Percentiles rank a stretch among this genome's conserved stretches.
phyloP scores from a whole-genome alignment of 2,888 invertebrate species.

The Sepioteuthis lessoniana region DNA sequence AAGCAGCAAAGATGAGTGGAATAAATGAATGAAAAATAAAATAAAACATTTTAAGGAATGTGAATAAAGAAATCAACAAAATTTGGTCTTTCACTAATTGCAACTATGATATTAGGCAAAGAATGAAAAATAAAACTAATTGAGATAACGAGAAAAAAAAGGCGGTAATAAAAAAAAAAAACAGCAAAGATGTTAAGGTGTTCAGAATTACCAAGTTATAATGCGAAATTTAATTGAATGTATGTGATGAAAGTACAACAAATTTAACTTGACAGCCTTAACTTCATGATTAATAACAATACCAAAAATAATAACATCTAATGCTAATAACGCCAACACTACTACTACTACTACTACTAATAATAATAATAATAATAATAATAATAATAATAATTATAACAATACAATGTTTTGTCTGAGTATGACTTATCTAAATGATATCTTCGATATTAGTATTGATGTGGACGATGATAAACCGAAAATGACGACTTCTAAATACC shows the following conservation, averaged over 20 bases:
- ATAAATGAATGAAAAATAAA: background rate
- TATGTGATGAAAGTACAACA: conserved; percentile 23
- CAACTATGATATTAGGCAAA: conserved; percentile 6
- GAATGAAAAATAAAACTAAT: background rate
- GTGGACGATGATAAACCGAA: too few relatives aligned
- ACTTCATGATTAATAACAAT: background rate
- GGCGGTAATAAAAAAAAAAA: background rate
- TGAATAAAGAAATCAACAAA: conserved; percentile 20
- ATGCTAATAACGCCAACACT: background rate
- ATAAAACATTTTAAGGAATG: background rate
- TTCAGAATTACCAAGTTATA: conserved; percentile 33
- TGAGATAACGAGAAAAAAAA: background rate
- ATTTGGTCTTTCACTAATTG: conserved; percentile 33
- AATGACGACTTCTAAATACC: too few relatives aligned
- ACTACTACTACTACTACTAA: background rate
- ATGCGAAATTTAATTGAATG: conserved; percentile 33
- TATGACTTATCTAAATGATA: too few relatives aligned
- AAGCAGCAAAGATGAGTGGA: background rate
- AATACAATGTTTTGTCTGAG: too few relatives aligned
- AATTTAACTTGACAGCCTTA: conserved; percentile 33
- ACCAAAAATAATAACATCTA: background rate
- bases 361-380: too few relatives aligned
- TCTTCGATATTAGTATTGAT: too few relatives aligned
- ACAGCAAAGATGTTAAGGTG: background rate
- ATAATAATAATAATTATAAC: too few relatives aligned